These are phyloP conservation scores for Sebastes alutus DNA, from an alignment of 2,797 vertebrate genomes.

Conservation along the genomic window DNA sequence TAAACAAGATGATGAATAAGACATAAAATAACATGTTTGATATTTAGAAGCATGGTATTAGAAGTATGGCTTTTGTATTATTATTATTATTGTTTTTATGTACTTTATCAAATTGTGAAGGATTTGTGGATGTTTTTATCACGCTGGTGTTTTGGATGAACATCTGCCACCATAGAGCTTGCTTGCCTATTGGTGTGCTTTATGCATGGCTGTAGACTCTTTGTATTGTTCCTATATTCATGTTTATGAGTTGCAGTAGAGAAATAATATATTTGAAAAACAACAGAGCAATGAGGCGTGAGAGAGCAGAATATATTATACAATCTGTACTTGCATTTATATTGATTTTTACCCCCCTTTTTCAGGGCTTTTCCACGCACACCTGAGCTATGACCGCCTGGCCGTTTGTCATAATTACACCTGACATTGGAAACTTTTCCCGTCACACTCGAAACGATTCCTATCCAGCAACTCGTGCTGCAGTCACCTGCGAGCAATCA, in stretches of 20 bases:
- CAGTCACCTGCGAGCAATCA: conserved; percentile 74
- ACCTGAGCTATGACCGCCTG: conserved; percentile 25
- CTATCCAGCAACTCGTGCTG: conserved; percentile 28
- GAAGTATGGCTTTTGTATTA: too few species aligned
- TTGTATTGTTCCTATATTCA: too few species aligned
- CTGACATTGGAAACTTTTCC: conserved; percentile 48
- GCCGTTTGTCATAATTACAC: conserved; percentile 57
- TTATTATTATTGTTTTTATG: too few species aligned
- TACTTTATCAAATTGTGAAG: rapidly evolving
- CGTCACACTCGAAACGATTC: conserved; percentile 42
- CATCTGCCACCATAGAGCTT: too few species aligned
- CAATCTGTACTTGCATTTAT: neutral
- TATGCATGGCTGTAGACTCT: too few species aligned
- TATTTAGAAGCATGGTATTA: too few species aligned
- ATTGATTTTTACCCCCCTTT: neutral
- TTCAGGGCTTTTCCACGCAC: conserved; percentile 10
- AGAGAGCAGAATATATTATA: neutral
- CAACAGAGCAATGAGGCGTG: too few species aligned
- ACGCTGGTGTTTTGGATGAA: too few species aligned
- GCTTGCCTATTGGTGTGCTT: too few species aligned
- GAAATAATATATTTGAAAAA: neutral
- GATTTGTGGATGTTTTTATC: rapidly evolving
- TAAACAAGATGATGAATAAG: too few species aligned
- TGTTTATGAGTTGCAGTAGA: neutral
- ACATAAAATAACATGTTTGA: too few species aligned